Evolutionary conservation across 2,888 invertebrate genomes (phyloP), one percentile per base, ranked within the genome.

Genomic region (Deilephila elpenor): DNA sequence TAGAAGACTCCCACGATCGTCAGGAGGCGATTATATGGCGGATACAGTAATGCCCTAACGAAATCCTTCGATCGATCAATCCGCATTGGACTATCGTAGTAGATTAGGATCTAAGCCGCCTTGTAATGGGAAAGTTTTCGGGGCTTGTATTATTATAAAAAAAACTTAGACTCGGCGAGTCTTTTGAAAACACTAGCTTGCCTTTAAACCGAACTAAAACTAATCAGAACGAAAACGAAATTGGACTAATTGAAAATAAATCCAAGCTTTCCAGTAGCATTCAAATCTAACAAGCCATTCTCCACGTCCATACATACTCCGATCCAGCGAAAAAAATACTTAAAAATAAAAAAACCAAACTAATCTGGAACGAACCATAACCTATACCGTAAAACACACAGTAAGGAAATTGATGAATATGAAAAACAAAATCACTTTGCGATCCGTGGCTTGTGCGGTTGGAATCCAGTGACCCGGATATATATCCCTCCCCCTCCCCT

Each of bases 381-480:
- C 56, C 56, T n/a, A 56, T 56, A 56, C 11, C 20, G 19, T 7
- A 64, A 64, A 64, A 44, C 14, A 64, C 20, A 64, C 19, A 64
- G 37, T 19, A 51, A 51, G 44, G 11, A 44, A 64, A 64, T 51
- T 1, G 5, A 20, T 67, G 11, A 25, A 25, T 25, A 67, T 67
- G 25, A 25, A 11, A 44, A 64, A 64, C 37, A 64, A 34, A 44
- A 56, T 56, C 56, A 56, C 56, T 56, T 51, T 25, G 4, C 51
- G 17, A 62, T 37, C 19, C 7, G n/a, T 34, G 34, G 37, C 56
- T 34, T 34, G 62, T 19, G 44, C 64, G 44, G 64, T 67, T 44
- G 51, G 25, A 51, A 67, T 67, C 20, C 44, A 51, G 25, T 67
- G 67, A 51, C 67, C 67, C 51, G 67, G 44, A 67, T 67, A 67